phyloP scores from a whole-genome alignment of 2,797 vertebrate species.

The Hemibagrus guttatus region DNA sequence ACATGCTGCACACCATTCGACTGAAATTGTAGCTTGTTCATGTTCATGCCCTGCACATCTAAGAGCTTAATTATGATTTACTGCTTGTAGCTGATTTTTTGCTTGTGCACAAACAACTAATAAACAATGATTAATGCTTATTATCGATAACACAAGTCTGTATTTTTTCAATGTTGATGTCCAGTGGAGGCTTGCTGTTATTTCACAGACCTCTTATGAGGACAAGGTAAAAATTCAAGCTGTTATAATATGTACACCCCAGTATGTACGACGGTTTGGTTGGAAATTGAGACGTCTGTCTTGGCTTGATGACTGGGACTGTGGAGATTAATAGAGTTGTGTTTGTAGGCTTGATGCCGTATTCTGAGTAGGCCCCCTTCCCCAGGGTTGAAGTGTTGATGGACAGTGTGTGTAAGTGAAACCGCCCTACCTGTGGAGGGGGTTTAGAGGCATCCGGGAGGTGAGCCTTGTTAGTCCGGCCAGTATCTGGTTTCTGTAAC shows the following conservation, averaged over 20 bases:
- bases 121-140: neutral
- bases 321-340: neutral
- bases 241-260: neutral
- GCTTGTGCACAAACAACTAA: neutral
- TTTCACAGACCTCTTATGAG: neutral
- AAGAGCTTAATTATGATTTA: conserved; percentile 11
- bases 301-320: neutral
- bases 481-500: conserved; percentile 43
- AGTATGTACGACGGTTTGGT: neutral
- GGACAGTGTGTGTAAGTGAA: conserved; percentile 7
- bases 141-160: neutral
- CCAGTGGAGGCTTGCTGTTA: neutral
- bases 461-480: conserved; percentile 36
- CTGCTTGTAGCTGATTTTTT: neutral
- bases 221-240: neutral
- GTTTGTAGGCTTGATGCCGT: neutral
- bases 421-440: conserved; percentile 19
- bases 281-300: neutral
- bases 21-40: neutral
- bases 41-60: neutral
- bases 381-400: conserved; percentile 1
- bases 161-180: neutral
- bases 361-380: neutral
- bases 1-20: neutral
- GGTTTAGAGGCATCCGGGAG: conserved; percentile 37